Percentiles rank a stretch among this genome's conserved stretches.
These are phyloP conservation scores for Puntigrus tetrazona DNA, from an alignment of 2,113 vertebrate genomes.

Conservation along the genomic window DNA sequence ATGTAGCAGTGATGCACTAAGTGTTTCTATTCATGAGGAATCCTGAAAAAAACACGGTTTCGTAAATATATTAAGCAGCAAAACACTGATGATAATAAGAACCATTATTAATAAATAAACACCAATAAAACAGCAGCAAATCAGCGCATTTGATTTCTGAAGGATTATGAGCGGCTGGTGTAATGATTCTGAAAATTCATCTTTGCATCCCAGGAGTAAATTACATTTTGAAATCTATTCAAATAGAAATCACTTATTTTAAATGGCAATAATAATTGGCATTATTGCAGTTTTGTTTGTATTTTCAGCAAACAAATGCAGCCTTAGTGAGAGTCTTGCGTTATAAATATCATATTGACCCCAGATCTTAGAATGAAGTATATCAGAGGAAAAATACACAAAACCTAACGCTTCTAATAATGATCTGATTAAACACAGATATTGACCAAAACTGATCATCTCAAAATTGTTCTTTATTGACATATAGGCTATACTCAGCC, in stretches of 20 bases:
- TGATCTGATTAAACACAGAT: not conserved
- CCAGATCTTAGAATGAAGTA: too few relatives aligned
- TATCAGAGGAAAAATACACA: too few relatives aligned
- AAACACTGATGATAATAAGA: not conserved
- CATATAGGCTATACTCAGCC: not conserved
- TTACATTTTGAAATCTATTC: not conserved
- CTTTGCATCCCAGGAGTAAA: not conserved
- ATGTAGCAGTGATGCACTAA: not conserved
- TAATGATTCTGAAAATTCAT: not conserved
- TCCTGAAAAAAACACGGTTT: not conserved
- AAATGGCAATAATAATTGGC: not conserved
- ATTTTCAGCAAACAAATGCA: not conserved
- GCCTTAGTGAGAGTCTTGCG: not conserved
- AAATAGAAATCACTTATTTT: not conserved
- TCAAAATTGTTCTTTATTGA: not conserved
- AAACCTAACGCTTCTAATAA: not conserved
- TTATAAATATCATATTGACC: too few relatives aligned
- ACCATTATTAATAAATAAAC: not conserved
- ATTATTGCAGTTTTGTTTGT: not conserved
- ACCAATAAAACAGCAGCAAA: not conserved
- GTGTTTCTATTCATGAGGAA: not conserved
- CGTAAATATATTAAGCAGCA: not conserved
- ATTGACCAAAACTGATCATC: not conserved
- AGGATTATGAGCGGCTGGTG: not conserved
- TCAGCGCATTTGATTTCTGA: not conserved